phyloP scores from a whole-genome alignment of 2,113 vertebrate genomes.

The Dipodomys merriami region DNA sequence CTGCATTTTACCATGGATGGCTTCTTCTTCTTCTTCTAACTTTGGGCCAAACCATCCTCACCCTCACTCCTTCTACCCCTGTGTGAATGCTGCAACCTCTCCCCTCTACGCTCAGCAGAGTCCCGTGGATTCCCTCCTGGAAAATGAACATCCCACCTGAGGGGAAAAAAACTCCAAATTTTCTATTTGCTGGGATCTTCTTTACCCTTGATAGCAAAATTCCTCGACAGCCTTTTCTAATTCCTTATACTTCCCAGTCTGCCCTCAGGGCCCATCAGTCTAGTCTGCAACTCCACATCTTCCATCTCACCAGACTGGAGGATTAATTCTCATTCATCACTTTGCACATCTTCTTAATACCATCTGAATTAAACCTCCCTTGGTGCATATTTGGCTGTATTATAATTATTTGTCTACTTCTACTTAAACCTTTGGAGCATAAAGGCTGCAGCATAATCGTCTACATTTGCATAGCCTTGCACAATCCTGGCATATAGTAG shows the following conservation, averaged over 20 bases:
- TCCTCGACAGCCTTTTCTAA: not conserved
- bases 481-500: not conserved
- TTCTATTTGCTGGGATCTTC: not conserved
- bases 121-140: no score
- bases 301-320: not conserved
- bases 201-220: not conserved
- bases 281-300: not conserved
- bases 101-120: no score
- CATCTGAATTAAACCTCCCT: not conserved
- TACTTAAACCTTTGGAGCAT: not conserved
- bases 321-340: not conserved
- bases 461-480: not conserved
- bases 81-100: fast-evolving
- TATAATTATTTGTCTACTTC: not conserved
- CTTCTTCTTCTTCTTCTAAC: not conserved
- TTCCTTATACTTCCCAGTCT: not conserved
- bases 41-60: not conserved
- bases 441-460: not conserved
- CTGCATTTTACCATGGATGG: not conserved
- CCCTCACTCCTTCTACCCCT: no score
- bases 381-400: not conserved
- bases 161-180: not conserved
- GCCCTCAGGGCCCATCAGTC: not conserved
- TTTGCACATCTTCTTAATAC: not conserved
- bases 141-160: not conserved